A percentile compares a stretch with the other conserved stretches of the same genome.
Conservation (phyloP, 1,140 invertebrate genomes). For the Cydia strobilella region DNA sequence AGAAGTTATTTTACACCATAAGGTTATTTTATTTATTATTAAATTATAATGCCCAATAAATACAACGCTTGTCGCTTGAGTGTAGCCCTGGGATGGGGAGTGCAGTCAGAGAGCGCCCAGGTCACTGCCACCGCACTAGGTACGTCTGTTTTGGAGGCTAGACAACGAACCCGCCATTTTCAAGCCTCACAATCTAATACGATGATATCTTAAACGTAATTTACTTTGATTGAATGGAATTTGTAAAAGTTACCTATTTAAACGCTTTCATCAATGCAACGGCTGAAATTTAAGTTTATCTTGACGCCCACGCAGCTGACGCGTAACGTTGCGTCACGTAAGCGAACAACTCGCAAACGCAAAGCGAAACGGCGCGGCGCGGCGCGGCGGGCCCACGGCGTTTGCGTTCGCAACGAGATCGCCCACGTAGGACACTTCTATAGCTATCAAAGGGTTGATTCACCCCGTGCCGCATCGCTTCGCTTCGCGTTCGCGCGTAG, state of each 20-base stretch:
- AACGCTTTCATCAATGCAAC: background rate
- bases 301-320: background rate
- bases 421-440: too few species aligned
- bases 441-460: too few species aligned
- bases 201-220: slow-evolving; percentile 24
- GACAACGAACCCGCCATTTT: slow-evolving; percentile 42
- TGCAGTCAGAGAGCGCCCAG: slow-evolving; percentile 62
- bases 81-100: slow-evolving; percentile 41
- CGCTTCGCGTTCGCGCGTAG: too few species aligned
- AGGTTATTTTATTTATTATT: background rate
- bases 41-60: background rate
- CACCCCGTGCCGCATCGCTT: too few species aligned
- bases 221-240: background rate
- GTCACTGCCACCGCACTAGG: slow-evolving; percentile 68
- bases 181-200: background rate
- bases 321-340: too few species aligned
- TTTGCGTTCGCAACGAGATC: too few species aligned
- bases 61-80: background rate
- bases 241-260: background rate
- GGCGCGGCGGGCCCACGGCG: too few species aligned
- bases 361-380: too few species aligned
- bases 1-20: background rate
- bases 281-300: background rate
- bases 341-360: too few species aligned
- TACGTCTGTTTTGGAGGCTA: slow-evolving; percentile 66